phyloP scores from a whole-genome alignment of 2,113 vertebrate species.

The Mustela lutreola region DNA sequence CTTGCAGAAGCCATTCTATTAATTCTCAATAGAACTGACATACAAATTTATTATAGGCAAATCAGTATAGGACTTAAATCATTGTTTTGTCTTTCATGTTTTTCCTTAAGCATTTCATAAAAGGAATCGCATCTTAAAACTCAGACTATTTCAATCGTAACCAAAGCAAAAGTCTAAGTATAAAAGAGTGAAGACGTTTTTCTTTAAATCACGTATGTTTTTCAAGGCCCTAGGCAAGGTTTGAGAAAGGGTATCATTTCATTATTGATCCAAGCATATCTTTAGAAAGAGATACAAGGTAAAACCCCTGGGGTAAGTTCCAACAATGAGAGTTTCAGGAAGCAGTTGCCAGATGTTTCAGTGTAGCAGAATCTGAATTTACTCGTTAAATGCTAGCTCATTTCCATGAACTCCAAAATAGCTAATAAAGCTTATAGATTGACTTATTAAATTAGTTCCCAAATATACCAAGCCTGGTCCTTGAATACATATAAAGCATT shows the following conservation, averaged over 20 bases:
- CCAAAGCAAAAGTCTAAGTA: not conserved
- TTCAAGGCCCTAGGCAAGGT: not conserved
- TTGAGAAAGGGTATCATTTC: not conserved
- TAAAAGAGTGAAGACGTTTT: not conserved
- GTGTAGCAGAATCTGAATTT: not conserved
- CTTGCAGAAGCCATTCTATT: not conserved
- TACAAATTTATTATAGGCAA: not conserved
- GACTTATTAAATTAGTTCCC: slow-evolving; percentile 18
- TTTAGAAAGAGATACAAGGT: not conserved
- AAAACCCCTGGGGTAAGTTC: not conserved
- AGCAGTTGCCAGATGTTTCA: not conserved
- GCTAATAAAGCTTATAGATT: not conserved
- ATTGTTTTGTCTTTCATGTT: slow-evolving; percentile 22
- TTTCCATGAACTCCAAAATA: slow-evolving; percentile 14
- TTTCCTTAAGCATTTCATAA: not conserved
- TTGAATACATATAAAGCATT: slow-evolving; percentile 35
- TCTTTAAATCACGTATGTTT: not conserved
- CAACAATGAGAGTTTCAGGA: not conserved
- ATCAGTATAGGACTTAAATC: not conserved
- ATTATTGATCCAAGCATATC: not conserved
- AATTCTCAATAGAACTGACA: not conserved
- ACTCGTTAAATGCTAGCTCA: not conserved
- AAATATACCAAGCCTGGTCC: not conserved
- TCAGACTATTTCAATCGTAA: not conserved
- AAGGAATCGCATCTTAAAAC: not conserved